Conservation (phyloP, 2,113 vertebrate genomes). For the Struthidea cinerea region DNA sequence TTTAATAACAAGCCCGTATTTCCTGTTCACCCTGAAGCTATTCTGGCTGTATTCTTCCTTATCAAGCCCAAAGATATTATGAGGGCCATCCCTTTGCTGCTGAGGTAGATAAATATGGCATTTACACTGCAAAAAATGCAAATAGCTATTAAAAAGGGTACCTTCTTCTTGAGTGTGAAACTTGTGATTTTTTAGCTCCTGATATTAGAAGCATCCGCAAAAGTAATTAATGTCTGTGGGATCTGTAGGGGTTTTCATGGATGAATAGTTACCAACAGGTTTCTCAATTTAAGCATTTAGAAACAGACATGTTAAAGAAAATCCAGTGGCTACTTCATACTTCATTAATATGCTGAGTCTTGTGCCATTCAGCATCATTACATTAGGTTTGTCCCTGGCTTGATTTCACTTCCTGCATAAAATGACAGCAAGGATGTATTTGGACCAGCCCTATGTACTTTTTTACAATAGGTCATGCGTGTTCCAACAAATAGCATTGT, state of each 20-base stretch:
- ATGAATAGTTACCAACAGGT: background rate
- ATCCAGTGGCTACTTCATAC: background rate
- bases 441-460: slow-evolving; percentile 47
- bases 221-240: background rate
- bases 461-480: slow-evolving; percentile 29
- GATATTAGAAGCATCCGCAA: background rate
- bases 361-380: background rate
- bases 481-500: slow-evolving; percentile 58
- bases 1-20: background rate
- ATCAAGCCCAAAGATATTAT: background rate
- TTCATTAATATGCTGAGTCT: background rate
- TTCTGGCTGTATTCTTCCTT: background rate
- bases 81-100: background rate
- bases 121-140: background rate
- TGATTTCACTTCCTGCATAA: slow-evolving; percentile 53
- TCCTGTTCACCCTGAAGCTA: background rate
- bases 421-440: slow-evolving; percentile 58
- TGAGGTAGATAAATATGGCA: background rate
- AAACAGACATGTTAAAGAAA: background rate
- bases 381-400: slow-evolving; percentile 43
- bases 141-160: background rate
- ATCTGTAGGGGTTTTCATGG: background rate
- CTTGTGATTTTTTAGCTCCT: background rate
- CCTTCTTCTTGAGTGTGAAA: background rate
- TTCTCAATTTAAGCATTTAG: background rate